A percentile compares a stretch with the other conserved stretches of the same genome.
Conservation (phyloP, 2,113 vertebrate genomes). For the Solea senegalensis region DNA sequence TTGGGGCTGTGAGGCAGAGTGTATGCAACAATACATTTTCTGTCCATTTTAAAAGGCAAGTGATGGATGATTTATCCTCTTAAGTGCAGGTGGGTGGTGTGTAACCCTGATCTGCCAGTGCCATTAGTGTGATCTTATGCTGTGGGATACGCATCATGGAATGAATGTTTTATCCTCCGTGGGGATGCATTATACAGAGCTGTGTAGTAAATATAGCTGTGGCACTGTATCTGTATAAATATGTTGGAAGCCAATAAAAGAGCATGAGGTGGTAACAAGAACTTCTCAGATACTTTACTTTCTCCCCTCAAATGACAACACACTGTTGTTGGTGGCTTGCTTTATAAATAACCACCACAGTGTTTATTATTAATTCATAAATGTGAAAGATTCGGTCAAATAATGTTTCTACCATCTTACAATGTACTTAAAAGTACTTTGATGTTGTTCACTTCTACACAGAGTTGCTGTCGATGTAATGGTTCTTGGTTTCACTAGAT, state of each 20-base stretch:
- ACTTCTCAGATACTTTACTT: conserved; percentile 11
- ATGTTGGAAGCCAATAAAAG: conserved; percentile 20
- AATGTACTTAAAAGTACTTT: no score
- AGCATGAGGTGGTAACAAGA: background rate
- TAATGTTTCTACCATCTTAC: no score
- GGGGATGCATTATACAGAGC: conserved; percentile 55
- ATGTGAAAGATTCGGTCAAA: no score
- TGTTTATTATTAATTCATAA: no score
- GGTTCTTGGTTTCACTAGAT: no score
- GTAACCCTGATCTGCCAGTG: conserved; percentile 57
- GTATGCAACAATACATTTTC: conserved; percentile 68
- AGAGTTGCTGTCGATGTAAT: no score
- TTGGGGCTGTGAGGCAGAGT: conserved; percentile 55
- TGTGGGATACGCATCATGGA: conserved; percentile 43
- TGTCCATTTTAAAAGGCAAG: conserved; percentile 60
- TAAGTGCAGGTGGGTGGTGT: conserved; percentile 61
- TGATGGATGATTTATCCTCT: conserved; percentile 69
- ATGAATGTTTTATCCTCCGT: conserved; percentile 55
- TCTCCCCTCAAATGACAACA: background rate
- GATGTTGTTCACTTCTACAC: no score
- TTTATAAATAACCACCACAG: no score
- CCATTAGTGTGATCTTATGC: conserved; percentile 64
- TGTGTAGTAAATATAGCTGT: conserved; percentile 60
- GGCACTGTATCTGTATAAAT: conserved; percentile 30
- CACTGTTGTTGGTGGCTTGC: no score